Evolutionary conservation across 2,113 vertebrate genomes (phyloP).

Genomic region (Falco punctatus): DNA sequence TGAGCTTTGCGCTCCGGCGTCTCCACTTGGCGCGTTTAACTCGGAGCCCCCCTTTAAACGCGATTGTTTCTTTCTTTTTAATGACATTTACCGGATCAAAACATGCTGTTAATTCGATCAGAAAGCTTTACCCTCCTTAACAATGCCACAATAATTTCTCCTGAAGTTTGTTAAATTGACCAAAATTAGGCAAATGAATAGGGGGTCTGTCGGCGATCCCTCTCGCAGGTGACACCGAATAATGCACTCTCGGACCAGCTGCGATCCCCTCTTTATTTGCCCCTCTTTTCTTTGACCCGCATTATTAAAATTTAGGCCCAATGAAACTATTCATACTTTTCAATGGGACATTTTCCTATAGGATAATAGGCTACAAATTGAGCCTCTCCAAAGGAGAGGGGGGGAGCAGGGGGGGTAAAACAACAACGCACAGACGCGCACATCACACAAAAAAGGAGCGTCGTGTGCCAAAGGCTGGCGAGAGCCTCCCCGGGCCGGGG

Average conservation of each 20-base stretch:
- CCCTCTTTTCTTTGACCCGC: constrained; percentile 88
- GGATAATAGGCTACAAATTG: constrained; percentile 99
- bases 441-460: constrained; percentile 72
- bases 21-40: constrained; percentile 97
- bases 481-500: constrained; percentile 76
- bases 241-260: constrained; percentile 96
- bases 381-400: constrained; percentile 89
- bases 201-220: constrained; percentile 92
- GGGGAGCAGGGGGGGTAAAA: constrained; percentile 82
- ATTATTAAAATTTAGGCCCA: constrained; percentile 98
- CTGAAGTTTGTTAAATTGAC: constrained; percentile 99
- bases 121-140: constrained; percentile 98
- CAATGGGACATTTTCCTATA: constrained; percentile 99
- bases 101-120: constrained; percentile 99
- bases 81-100: constrained; percentile 99
- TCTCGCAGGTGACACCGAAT: constrained; percentile 98
- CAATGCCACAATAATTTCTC: constrained; percentile 99
- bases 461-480: constrained; percentile 94
- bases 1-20: constrained; percentile 97
- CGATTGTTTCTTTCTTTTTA: constrained; percentile 99
- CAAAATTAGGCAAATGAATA: constrained; percentile 99
- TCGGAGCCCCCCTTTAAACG: constrained; percentile 93
- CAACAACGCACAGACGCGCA: constrained; percentile 62
- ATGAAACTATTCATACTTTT: constrained; percentile 98
- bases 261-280: constrained; percentile 95